Conservation (phyloP, 2,113 vertebrate species). For the Bothrops jararaca region DNA sequence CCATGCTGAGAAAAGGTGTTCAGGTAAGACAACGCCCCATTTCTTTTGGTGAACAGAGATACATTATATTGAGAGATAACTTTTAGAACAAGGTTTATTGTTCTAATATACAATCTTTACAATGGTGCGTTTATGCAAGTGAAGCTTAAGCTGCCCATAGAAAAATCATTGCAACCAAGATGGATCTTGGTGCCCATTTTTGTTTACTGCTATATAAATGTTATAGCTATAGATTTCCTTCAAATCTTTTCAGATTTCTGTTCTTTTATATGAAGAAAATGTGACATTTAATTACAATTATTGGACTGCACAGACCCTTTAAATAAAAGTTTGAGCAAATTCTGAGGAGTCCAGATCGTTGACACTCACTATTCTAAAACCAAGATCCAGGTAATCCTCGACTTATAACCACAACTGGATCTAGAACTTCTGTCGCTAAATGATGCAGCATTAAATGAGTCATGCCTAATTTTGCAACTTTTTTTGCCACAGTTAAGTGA, state of each 20-base stretch:
- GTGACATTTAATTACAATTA: background rate
- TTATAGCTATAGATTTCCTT: background rate
- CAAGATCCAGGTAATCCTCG: background rate
- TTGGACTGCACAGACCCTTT: background rate
- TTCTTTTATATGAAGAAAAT: background rate
- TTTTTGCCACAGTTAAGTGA: background rate
- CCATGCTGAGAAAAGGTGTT: too few relatives aligned
- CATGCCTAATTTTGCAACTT: background rate
- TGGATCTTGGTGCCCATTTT: background rate
- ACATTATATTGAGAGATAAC: background rate
- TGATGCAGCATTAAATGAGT: background rate
- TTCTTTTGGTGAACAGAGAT: background rate
- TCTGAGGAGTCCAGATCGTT: background rate
- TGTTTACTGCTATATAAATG: background rate
- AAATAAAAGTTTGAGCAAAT: background rate
- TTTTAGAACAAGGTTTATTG: background rate
- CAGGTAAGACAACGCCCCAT: too few relatives aligned
- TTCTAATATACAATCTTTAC: background rate
- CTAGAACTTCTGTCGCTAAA: background rate
- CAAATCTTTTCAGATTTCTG: background rate
- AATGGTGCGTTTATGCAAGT: background rate
- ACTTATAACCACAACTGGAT: background rate
- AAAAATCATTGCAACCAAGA: background rate
- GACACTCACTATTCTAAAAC: background rate
- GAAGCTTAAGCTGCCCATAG: background rate